Evolutionary conservation across 2,888 invertebrate genomes (phyloP), one percentile per base, ranked within the genome.

Genomic region (Rhimphoctona megacephalus): DNA sequence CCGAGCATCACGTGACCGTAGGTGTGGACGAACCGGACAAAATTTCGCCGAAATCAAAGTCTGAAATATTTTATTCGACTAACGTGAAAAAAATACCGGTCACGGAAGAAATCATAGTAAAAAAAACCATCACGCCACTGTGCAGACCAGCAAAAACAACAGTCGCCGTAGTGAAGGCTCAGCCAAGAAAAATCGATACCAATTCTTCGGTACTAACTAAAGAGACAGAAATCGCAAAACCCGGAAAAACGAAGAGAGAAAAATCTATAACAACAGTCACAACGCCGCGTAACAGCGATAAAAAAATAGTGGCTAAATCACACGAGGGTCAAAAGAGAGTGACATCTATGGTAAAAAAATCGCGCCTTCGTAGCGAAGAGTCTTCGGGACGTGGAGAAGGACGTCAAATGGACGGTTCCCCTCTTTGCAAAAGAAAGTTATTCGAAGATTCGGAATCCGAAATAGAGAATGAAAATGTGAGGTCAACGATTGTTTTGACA

Each of bases 391-490:
- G 78, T n/a, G 76, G 77, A 1, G 80, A 76, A 19, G 83, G 81
- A 43, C 85, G 81, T 54, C 57, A 22, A 19, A 74, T 67, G 25
- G 84, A 85, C 19, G 52, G 70, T 79, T 89, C 89, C 2, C 88
- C 91, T 0, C 52, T 74, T 11, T 91, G 90, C 83, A 91, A 87
- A 69, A 90, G 91, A 7, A 89, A 83, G 77, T 87, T 92, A 25
- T 92, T 91, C 81, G 72, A 82, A 4, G 87, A 90, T 67, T 83
- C 85, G 30, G 85, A 86, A 25, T 83, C 87, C n/a, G 87, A 87
- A 57, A 83, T 83, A 19, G 86, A 84, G 33, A 87, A 70, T 52
- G 87, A 87, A 69, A 66, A 85, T 33, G 57, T 69, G 8, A 36
- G 61, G 46, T 85, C 83, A 11, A 81, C 73, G 46, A 77, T 83